Conservation (phyloP, 2,113 vertebrate species). For the Dipodomys ordii region DNA sequence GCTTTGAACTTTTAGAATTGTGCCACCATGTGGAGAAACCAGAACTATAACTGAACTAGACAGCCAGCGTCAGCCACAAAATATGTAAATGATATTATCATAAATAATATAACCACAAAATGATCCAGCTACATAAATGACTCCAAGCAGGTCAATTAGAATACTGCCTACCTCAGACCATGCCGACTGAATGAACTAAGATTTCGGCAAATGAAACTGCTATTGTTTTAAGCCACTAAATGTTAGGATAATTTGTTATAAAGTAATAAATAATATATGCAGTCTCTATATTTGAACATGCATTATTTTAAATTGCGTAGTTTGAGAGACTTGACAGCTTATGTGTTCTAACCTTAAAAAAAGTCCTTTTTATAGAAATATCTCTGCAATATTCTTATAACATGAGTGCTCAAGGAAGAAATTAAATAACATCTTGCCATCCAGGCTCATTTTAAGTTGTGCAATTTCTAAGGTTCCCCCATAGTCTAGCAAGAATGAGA, state of each 20-base stretch:
- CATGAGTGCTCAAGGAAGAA: slow-evolving; percentile 46
- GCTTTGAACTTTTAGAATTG: background rate
- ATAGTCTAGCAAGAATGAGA: background rate
- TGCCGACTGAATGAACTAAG: background rate
- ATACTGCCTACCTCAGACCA: background rate
- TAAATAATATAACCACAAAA: background rate
- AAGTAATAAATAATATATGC: background rate
- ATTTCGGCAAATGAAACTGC: background rate
- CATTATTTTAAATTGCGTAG: background rate
- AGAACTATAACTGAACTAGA: background rate
- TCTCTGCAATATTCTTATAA: slow-evolving; percentile 36
- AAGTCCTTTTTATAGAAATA: slow-evolving; percentile 18
- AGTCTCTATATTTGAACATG: background rate
- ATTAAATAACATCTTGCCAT: slow-evolving; percentile 43
- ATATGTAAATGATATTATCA: background rate
- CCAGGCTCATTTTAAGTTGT: background rate
- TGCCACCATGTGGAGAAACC: background rate
- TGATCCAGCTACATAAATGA: background rate
- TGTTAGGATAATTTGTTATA: background rate
- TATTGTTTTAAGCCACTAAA: background rate
- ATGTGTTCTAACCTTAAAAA: slow-evolving; percentile 30
- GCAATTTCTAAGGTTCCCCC: background rate
- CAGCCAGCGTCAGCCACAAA: background rate
- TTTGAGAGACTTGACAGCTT: slow-evolving; percentile 26
- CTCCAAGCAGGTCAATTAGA: background rate